Percentiles rank a stretch among this genome's conserved stretches.
phyloP scores from a whole-genome alignment of 2,113 vertebrate species.

The Lethenteron camtschaticum region DNA sequence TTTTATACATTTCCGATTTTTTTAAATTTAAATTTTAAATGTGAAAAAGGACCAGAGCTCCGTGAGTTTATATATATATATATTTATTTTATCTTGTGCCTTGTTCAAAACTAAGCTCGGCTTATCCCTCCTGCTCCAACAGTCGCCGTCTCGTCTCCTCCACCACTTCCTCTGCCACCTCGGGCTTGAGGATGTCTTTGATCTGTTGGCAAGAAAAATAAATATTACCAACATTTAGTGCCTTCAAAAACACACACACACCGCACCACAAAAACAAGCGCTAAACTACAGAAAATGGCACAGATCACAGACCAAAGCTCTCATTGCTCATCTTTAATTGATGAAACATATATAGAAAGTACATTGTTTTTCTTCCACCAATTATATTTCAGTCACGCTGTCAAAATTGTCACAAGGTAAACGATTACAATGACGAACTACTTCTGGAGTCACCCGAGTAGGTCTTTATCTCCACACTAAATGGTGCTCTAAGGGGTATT shows the following conservation, averaged over 20 bases:
- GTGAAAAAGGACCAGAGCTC: no score
- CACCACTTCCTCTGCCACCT: conserved; percentile 67
- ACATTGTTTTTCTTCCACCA: no score
- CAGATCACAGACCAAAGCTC: background rate
- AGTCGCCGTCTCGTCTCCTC: conserved; percentile 65
- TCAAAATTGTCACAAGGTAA: no score
- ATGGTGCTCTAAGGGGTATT: no score
- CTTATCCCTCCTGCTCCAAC: conserved; percentile 52
- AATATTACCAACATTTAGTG: background rate
- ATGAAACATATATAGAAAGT: background rate
- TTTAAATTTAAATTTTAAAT: no score
- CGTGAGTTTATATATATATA: no score
- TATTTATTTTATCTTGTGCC: no score
- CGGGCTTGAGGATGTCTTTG: conserved; percentile 78
- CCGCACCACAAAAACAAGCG: background rate
- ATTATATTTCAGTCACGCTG: no score
- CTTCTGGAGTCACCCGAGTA: no score
- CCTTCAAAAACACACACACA: background rate
- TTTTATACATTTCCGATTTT: no score
- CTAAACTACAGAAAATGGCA: background rate
- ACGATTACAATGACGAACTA: no score
- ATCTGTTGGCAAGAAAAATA: conserved; percentile 28
- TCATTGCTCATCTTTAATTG: background rate
- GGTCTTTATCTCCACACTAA: no score
- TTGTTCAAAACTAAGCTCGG: background rate